Conservation (phyloP, 2,797 vertebrate species). For the Protosalanx chinensis region DNA sequence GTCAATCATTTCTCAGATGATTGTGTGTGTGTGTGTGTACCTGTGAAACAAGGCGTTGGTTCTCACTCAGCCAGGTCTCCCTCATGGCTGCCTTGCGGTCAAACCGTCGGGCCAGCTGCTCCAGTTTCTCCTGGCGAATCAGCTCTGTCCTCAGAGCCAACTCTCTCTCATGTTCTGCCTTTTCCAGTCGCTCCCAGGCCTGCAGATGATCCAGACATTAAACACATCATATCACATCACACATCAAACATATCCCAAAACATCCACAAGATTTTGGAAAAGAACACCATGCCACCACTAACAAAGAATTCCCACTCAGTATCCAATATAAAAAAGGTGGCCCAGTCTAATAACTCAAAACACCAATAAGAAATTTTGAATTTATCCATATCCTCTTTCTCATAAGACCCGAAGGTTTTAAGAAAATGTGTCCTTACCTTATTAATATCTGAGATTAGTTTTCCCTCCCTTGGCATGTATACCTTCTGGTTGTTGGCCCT, state of each 20-base stretch:
- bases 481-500: conserved; percentile 87
- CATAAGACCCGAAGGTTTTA: too few species aligned
- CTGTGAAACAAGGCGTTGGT: conserved; percentile 93
- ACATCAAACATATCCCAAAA: background rate
- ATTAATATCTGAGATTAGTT: conserved; percentile 88
- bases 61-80: conserved; percentile 95
- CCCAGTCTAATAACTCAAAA: too few species aligned
- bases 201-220: conserved; percentile 33
- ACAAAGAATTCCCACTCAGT: too few species aligned
- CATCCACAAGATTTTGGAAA: background rate
- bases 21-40: conserved; percentile 50
- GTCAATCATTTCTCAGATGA: conserved; percentile 27
- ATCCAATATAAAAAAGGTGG: too few species aligned
- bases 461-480: conserved; percentile 84
- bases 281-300: too few species aligned
- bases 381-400: too few species aligned
- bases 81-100: conserved; percentile 90
- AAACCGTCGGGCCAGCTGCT: conserved; percentile 84
- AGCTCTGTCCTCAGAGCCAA: conserved; percentile 85
- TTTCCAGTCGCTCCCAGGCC: conserved; percentile 90
- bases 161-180: conserved; percentile 85
- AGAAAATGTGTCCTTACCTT: conserved; percentile 66
- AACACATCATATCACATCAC: background rate
- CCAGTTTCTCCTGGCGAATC: conserved; percentile 87
- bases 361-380: too few species aligned